These are phyloP conservation scores for Dromas ardeola DNA, from an alignment of 2,113 vertebrate species.

Conservation along the genomic window DNA sequence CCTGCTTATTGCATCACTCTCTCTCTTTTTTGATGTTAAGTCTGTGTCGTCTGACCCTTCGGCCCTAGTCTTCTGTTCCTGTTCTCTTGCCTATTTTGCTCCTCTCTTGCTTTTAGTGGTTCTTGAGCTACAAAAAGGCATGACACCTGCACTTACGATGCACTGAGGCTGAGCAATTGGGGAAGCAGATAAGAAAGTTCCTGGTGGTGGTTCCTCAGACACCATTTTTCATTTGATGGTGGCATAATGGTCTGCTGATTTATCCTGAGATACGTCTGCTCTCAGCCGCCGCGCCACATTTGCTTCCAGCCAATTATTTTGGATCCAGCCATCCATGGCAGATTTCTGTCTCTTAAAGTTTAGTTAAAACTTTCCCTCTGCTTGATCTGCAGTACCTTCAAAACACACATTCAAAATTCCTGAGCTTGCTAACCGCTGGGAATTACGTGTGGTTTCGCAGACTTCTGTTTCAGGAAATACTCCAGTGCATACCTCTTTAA, in stretches of 20 bases:
- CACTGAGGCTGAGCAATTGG: neutral
- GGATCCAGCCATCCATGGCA: neutral
- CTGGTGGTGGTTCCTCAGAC: neutral
- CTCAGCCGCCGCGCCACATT: neutral
- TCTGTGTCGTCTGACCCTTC: neutral
- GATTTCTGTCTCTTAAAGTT: neutral
- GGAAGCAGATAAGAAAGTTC: neutral
- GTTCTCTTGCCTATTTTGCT: conserved; percentile 7
- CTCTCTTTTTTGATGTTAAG: conserved; percentile 22
- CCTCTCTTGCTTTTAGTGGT: neutral
- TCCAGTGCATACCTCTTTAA: neutral
- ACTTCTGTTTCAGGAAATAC: neutral
- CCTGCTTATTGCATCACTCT: neutral
- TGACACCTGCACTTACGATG: neutral
- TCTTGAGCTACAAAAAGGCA: neutral
- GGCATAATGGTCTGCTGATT: neutral
- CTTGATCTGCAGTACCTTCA: neutral
- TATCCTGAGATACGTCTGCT: neutral
- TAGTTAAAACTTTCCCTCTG: neutral
- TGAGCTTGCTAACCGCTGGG: neutral
- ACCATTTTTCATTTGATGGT: neutral
- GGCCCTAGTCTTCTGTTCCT: neutral
- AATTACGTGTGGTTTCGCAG: neutral
- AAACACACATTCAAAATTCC: neutral
- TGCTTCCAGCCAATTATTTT: neutral